Conservation (phyloP, 2,888 invertebrate genomes). For the Gymnocheta viridis region DNA sequence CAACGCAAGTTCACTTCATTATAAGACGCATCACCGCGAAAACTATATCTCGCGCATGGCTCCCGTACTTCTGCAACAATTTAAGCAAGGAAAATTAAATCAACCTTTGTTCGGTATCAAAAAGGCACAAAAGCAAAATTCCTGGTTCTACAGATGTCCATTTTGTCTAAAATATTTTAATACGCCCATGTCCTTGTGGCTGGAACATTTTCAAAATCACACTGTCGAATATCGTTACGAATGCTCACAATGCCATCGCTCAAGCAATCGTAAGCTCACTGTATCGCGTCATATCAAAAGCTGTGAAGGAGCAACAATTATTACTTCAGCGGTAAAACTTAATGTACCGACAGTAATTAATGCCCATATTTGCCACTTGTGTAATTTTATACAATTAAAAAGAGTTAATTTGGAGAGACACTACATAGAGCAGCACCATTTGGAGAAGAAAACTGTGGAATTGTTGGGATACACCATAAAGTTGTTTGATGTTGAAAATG, state of each 20-base stretch:
- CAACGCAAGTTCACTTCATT: slow-evolving; percentile 78
- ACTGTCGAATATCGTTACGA: slow-evolving; percentile 89
- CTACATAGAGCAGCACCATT: slow-evolving; percentile 79
- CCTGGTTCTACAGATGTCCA: slow-evolving; percentile 74
- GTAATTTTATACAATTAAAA: slow-evolving; percentile 88
- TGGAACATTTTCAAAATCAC: slow-evolving; percentile 89
- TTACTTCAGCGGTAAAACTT: slow-evolving; percentile 47
- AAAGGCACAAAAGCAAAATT: slow-evolving; percentile 32
- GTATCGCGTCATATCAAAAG: slow-evolving; percentile 53
- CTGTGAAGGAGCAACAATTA: slow-evolving; percentile 58
- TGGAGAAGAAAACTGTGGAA: slow-evolving; percentile 63
- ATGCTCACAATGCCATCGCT: slow-evolving; percentile 84
- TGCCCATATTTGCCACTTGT: slow-evolving; percentile 87
- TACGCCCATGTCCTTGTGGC: slow-evolving; percentile 72
- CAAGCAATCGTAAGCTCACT: slow-evolving; percentile 25
- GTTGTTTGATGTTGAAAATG: slow-evolving; percentile 70
- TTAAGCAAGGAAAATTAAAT: slow-evolving; percentile 69
- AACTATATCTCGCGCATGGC: slow-evolving; percentile 77
- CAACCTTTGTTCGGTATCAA: slow-evolving; percentile 68
- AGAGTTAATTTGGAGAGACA: slow-evolving; percentile 85
- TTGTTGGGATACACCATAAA: slow-evolving; percentile 65
- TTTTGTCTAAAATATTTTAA: slow-evolving; percentile 76
- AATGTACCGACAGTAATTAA: slow-evolving; percentile 41
- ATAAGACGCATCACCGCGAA: slow-evolving; percentile 75
- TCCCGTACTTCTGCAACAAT: slow-evolving; percentile 72